Base-by-base conservation (phyloP, 2,797 vertebrate genomes). In the Meda fulgida region DNA sequence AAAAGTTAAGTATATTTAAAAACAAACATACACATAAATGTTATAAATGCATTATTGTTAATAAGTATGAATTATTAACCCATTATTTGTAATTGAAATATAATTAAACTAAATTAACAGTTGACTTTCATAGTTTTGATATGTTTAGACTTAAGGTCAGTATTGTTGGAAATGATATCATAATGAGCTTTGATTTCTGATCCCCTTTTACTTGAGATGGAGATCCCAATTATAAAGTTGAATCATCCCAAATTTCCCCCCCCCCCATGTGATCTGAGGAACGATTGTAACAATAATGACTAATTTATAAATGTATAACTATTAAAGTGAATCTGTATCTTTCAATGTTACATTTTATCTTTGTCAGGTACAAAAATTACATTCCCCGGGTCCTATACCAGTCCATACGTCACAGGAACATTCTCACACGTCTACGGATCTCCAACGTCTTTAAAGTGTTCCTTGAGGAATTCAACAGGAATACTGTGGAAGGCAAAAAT, bases 401-500 rank as follows among this genome's bases (percentile, higher is more conserved):
- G 31, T 94, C 94, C 29, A 97, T 97, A 91, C 93, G 93, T 75
- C 95, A 96, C 87, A 95, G 95, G 91, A 97, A 96, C 81, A 89
- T 97, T 85, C 87, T 97, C 63, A 97, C 95, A 13, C 94, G 96
- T 82, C 92, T 96, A 76, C 93, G 96, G 18, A 97, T 97, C 87
- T 94, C 95, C 81, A 97, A 96, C 0, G 95, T 97, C 73, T 97
- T 97, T 92, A 96, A 95, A 89, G 93, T 94, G 76, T 97, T 97
- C 84, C 93, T 97, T 0, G 95, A 96, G 14, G 95, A 96, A 87
- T 97, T 97, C 87, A 96, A 95, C 91, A 95, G 95, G 71, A 96
- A 95, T 90, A 97, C 96, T n/a, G 95, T 97, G 77, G 93, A 94
- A 1, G 94, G 94, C 83, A 94, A 93, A 72, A 94, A 91, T 0